A percentile compares a stretch with the other conserved stretches of the same genome.
These are phyloP conservation scores for Synanceia verrucosa DNA, from an alignment of 2,797 vertebrate species.

Conservation along the genomic window DNA sequence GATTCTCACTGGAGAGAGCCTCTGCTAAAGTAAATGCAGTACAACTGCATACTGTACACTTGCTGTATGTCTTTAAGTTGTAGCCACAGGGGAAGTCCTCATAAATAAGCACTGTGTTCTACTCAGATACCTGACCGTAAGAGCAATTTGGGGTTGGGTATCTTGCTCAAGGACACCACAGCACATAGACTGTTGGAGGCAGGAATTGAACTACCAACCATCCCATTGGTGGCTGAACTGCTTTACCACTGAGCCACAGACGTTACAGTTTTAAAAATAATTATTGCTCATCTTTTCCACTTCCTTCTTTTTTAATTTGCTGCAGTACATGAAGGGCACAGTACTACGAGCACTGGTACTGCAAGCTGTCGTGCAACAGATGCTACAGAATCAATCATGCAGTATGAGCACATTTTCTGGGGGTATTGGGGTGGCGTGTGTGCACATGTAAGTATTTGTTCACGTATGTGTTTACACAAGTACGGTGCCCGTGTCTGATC, in stretches of 20 bases:
- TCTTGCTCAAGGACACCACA: too few species aligned
- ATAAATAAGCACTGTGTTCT: not conserved
- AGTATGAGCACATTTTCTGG: not conserved
- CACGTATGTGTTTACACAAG: not conserved
- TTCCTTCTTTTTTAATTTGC: not conserved
- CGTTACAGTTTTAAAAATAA: not conserved
- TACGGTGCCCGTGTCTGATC: not conserved
- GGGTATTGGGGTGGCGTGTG: not conserved
- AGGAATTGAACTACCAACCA: too few species aligned
- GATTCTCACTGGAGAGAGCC: not conserved
- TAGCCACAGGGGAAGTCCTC: not conserved
- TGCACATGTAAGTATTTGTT: not conserved
- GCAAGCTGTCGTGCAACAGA: too few species aligned
- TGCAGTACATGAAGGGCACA: not conserved
- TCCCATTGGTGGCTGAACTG: too few species aligned
- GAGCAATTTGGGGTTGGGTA: too few species aligned
- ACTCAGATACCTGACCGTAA: not conserved
- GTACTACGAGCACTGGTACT: too few species aligned
- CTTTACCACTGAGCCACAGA: too few species aligned
- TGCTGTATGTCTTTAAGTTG: not conserved
- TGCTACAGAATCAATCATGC: not conserved
- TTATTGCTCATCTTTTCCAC: not conserved
- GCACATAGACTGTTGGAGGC: too few species aligned
- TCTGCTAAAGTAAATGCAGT: conserved; percentile 6
- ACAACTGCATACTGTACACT: not conserved